Percentiles rank a stretch among this genome's conserved stretches.
phyloP scores from a whole-genome alignment of 2,113 vertebrate genomes.

The Rhea americana region DNA sequence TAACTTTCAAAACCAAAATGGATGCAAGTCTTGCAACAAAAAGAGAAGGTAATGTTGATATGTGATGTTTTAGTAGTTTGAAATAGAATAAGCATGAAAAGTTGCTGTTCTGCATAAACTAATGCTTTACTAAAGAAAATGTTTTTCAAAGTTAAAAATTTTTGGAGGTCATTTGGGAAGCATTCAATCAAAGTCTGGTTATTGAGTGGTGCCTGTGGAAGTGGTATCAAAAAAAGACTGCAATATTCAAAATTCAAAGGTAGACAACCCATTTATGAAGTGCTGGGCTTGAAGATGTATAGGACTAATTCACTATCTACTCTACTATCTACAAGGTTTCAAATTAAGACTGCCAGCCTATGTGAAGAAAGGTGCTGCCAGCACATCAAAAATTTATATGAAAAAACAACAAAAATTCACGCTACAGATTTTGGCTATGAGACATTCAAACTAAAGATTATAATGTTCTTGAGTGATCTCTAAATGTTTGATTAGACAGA shows the following conservation, averaged over 20 bases:
- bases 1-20: conserved; percentile 70
- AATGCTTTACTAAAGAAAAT: neutral
- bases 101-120: neutral
- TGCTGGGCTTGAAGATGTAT: neutral
- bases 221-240: neutral
- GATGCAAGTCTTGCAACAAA: conserved; percentile 40
- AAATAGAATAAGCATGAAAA: neutral
- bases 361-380: neutral
- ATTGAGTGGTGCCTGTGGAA: neutral
- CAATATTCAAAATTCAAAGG: neutral
- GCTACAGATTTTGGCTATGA: neutral
- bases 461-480: neutral
- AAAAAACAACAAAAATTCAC: neutral
- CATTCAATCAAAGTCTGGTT: neutral
- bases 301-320: neutral
- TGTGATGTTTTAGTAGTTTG: neutral
- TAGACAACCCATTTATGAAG: neutral
- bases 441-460: neutral
- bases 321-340: fast-evolving
- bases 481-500: neutral
- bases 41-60: conserved; percentile 67
- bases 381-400: neutral
- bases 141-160: neutral
- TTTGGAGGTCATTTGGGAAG: neutral
- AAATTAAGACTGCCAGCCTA: neutral